These are phyloP conservation scores for Darwinula stevensoni DNA, from an alignment of 2,888 invertebrate species.

Conservation along the genomic window DNA sequence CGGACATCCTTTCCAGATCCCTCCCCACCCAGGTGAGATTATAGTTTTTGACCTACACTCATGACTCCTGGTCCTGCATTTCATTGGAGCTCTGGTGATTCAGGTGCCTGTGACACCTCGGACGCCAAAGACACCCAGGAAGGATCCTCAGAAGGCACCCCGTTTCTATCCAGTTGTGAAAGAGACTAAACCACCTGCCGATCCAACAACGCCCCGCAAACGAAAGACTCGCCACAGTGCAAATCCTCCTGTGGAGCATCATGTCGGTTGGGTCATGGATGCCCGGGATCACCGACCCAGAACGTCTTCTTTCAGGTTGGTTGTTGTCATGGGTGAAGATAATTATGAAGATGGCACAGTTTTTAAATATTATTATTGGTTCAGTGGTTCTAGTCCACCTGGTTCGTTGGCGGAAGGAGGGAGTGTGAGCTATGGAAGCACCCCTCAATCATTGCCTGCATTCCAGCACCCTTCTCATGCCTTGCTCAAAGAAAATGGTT, in stretches of 20 bases:
- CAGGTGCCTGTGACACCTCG: too few species aligned
- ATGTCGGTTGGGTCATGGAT: slow-evolving; percentile 95
- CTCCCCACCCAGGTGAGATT: too few species aligned
- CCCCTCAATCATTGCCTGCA: slow-evolving; percentile 50
- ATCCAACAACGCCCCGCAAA: slow-evolving; percentile 35
- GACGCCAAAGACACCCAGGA: too few species aligned
- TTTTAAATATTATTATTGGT: too few species aligned
- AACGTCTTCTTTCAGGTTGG: slow-evolving; percentile 27
- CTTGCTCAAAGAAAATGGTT: slow-evolving; percentile 77
- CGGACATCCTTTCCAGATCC: too few species aligned
- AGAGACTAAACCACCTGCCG: slow-evolving; percentile 24
- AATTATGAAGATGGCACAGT: too few species aligned
- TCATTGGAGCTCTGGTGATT: too few species aligned
- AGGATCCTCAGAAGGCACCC: slow-evolving; percentile 24
- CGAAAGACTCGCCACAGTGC: slow-evolving; percentile 60
- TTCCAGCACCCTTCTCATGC: slow-evolving; percentile 93
- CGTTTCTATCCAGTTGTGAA: slow-evolving; percentile 84
- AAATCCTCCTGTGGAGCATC: slow-evolving; percentile 69
- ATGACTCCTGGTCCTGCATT: too few species aligned
- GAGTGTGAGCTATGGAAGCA: slow-evolving; percentile 39
- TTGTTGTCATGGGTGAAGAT: too few species aligned
- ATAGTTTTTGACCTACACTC: too few species aligned
- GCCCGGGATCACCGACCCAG: slow-evolving; percentile 48
- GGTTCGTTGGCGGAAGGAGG: too few species aligned
- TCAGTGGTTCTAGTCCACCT: too few species aligned